These are phyloP conservation scores for Sesia bembeciformis DNA, from an alignment of 2,888 invertebrate species.

Conservation along the genomic window DNA sequence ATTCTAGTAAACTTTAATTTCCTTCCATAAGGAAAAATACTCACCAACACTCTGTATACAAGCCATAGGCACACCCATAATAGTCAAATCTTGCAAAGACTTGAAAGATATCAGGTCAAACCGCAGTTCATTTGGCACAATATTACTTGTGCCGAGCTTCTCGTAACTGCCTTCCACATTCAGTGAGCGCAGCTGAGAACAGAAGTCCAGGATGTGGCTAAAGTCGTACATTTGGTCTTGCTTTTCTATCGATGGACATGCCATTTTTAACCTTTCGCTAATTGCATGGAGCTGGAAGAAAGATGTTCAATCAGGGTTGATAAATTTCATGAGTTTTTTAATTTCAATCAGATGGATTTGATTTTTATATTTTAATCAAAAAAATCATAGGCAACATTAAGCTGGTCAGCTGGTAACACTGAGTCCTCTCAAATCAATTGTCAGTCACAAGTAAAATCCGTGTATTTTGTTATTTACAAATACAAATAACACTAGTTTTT, in stretches of 20 bases:
- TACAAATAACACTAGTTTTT: too few species aligned
- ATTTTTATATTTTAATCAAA: too few species aligned
- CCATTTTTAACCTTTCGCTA: conserved; percentile 88
- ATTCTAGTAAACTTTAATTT: too few species aligned
- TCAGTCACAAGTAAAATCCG: too few species aligned
- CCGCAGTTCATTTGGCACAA: conserved; percentile 84
- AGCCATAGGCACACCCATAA: conserved; percentile 80
- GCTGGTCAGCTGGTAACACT: not conserved
- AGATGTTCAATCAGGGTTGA: not conserved
- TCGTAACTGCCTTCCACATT: conserved; percentile 79
- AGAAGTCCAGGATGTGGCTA: conserved; percentile 92
- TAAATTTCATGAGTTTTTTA: too few species aligned
- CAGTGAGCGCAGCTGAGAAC: conserved; percentile 81
- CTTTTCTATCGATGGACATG: conserved; percentile 86
- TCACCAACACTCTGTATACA: conserved; percentile 78
- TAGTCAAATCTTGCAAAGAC: conserved; percentile 78
- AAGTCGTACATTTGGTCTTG: conserved; percentile 89
- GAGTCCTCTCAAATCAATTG: not conserved
- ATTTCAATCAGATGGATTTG: too few species aligned
- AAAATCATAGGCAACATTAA: not conserved
- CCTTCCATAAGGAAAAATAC: conserved; percentile 11
- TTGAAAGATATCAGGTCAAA: conserved; percentile 92
- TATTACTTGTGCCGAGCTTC: conserved; percentile 86
- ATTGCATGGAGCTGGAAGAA: conserved; percentile 88
- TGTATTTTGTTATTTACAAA: too few species aligned